Percentiles rank a stretch among this genome's conserved stretches.
Evolutionary conservation across 2,797 vertebrate species (phyloP).

Genomic region (Holocentrus rufus): DNA sequence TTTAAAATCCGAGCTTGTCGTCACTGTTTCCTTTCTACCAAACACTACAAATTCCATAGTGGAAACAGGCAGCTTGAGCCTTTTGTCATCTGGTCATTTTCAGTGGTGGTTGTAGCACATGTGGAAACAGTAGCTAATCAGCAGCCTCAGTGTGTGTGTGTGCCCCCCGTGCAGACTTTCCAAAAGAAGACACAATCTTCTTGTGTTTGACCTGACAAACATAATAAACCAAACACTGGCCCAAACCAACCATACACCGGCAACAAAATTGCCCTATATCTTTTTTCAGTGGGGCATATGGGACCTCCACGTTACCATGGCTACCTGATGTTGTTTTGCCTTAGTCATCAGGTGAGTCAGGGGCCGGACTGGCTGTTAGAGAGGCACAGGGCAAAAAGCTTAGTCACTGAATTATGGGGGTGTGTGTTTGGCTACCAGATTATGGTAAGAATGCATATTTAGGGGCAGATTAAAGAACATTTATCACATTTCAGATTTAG

Average conservation of each 20-base stretch:
- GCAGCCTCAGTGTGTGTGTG: constrained; percentile 23
- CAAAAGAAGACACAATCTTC: constrained; percentile 41
- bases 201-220: constrained; percentile 58
- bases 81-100: constrained; percentile 74
- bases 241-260: constrained; percentile 10
- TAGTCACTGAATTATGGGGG: background rate
- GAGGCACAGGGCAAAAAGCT: constrained; percentile 7
- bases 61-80: constrained; percentile 67
- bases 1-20: constrained; percentile 44
- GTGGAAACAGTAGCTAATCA: constrained; percentile 72
- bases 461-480: background rate
- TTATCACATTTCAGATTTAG: constrained; percentile 8
- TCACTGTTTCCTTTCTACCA: constrained; percentile 68
- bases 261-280: constrained; percentile 21
- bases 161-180: constrained; percentile 47
- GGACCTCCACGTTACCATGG: constrained; percentile 56
- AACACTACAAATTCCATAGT: constrained; percentile 54
- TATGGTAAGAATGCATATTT: no score
- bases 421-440: background rate
- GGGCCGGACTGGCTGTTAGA: background rate
- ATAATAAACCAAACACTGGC: constrained; percentile 47
- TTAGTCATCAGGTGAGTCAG: constrained; percentile 34
- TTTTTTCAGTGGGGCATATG: constrained; percentile 5
- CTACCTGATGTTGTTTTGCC: constrained; percentile 43
- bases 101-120: constrained; percentile 55